phyloP scores from a whole-genome alignment of 2,797 vertebrate species.

The Bryconaethiops microstoma region DNA sequence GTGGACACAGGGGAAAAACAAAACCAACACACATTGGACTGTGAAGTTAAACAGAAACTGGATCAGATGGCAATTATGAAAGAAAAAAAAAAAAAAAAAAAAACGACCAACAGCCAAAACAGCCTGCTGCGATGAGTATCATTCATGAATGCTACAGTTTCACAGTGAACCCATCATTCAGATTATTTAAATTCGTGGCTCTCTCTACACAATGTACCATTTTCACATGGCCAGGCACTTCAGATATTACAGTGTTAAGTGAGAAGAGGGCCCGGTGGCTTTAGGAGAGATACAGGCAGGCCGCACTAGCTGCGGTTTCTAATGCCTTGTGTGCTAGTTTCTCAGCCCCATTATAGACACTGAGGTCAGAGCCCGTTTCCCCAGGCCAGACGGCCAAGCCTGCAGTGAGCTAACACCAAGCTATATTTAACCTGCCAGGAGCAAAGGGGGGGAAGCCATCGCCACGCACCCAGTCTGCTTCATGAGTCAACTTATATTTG shows the following conservation, averaged over 20 bases:
- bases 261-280: slow-evolving; percentile 25
- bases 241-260: slow-evolving; percentile 61
- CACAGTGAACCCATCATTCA: slow-evolving; percentile 76
- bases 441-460: slow-evolving; percentile 30
- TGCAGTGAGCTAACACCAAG: slow-evolving; percentile 62
- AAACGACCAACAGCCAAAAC: slow-evolving; percentile 55
- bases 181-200: slow-evolving; percentile 53
- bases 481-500: slow-evolving; percentile 43
- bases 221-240: slow-evolving; percentile 62
- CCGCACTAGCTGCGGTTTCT: slow-evolving; percentile 34
- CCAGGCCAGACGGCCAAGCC: slow-evolving; percentile 59
- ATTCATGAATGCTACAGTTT: slow-evolving; percentile 73
- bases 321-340: slow-evolving; percentile 43
- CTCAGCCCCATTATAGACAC: slow-evolving; percentile 32
- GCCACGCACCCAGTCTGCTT: slow-evolving; percentile 31
- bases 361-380: slow-evolving; percentile 44
- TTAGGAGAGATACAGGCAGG: slow-evolving; percentile 51
- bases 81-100: no score
- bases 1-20: background rate
- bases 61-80: slow-evolving; percentile 28
- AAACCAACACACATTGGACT: background rate
- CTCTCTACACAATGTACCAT: slow-evolving; percentile 51
- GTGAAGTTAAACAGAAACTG: slow-evolving; percentile 5
- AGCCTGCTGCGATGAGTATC: slow-evolving; percentile 39
- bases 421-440: slow-evolving; percentile 50